Conservation (phyloP, 2,888 invertebrate genomes). For the Palloptera scutellata region DNA sequence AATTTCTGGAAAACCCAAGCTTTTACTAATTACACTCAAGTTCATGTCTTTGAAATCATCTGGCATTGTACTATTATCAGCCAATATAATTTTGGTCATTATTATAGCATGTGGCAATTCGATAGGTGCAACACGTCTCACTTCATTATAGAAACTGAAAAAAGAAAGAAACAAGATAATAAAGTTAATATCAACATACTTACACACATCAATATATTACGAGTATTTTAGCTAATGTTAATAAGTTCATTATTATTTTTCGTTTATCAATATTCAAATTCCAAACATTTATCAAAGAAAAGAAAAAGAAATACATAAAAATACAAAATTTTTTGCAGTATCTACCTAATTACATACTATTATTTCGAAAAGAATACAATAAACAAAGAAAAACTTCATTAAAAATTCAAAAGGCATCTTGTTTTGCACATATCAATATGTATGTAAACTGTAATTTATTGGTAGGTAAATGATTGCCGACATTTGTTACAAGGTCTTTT, state of each 20-base stretch:
- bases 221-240: too few species aligned
- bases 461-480: constrained; percentile 18
- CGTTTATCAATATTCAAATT: constrained; percentile 14
- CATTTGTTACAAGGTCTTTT: neutral
- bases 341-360: too few species aligned
- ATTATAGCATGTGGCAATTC: constrained; percentile 66
- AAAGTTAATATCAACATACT: constrained; percentile 7
- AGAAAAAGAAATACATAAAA: neutral
- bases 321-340: too few species aligned
- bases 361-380: too few species aligned
- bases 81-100: constrained; percentile 66
- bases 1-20: constrained; percentile 45
- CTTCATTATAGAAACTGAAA: constrained; percentile 60
- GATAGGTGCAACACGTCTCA: constrained; percentile 61
- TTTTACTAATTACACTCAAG: constrained; percentile 54
- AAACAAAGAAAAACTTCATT: neutral
- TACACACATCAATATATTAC: too few species aligned
- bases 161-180: constrained; percentile 21
- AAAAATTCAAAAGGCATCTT: constrained; percentile 11
- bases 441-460: constrained; percentile 13
- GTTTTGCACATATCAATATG: constrained; percentile 16
- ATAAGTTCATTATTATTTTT: neutral
- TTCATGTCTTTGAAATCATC: constrained; percentile 65
- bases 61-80: constrained; percentile 64
- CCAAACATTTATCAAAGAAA: neutral